These are phyloP conservation scores for Pammene aurita DNA, from an alignment of 2,888 invertebrate species.

Conservation along the genomic window DNA sequence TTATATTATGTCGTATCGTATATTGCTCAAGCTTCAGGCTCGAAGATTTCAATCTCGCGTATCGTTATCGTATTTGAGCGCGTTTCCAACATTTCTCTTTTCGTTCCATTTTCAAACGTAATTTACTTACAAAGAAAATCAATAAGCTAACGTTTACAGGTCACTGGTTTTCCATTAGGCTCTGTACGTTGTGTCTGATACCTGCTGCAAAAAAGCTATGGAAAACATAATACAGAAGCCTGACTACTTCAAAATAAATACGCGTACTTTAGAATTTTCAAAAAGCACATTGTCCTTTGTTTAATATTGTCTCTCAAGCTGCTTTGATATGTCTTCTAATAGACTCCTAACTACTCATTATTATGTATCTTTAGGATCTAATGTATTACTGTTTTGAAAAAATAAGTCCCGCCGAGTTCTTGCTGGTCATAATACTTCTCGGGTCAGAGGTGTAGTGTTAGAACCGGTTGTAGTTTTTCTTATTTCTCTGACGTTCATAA, in stretches of 20 bases:
- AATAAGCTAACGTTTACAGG: conserved; percentile 15
- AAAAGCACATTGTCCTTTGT: too few species aligned
- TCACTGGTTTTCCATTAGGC: conserved; percentile 20
- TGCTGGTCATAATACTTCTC: too few species aligned
- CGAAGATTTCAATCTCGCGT: conserved; percentile 1
- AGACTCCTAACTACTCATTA: too few species aligned
- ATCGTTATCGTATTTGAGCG: conserved; percentile 15
- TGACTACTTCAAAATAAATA: not conserved
- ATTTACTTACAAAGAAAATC: conserved; percentile 25
- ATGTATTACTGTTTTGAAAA: too few species aligned
- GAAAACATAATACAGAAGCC: not conserved
- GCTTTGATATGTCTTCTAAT: too few species aligned
- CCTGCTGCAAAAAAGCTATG: conserved; percentile 1
- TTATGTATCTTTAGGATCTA: too few species aligned
- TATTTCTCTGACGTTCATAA: too few species aligned
- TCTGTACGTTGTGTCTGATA: conserved; percentile 7
- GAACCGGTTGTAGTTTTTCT: too few species aligned
- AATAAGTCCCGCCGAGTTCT: too few species aligned
- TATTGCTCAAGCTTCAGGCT: not conserved
- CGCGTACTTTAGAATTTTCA: not conserved
- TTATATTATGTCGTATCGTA: too few species aligned
- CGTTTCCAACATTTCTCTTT: not conserved
- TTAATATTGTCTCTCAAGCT: too few species aligned
- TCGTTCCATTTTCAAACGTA: conserved; percentile 3
- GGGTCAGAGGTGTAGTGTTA: too few species aligned